Evolutionary conservation across 2,797 vertebrate species (phyloP), one percentile per base, ranked within the genome.

Genomic region (Poecilia velifera): DNA sequence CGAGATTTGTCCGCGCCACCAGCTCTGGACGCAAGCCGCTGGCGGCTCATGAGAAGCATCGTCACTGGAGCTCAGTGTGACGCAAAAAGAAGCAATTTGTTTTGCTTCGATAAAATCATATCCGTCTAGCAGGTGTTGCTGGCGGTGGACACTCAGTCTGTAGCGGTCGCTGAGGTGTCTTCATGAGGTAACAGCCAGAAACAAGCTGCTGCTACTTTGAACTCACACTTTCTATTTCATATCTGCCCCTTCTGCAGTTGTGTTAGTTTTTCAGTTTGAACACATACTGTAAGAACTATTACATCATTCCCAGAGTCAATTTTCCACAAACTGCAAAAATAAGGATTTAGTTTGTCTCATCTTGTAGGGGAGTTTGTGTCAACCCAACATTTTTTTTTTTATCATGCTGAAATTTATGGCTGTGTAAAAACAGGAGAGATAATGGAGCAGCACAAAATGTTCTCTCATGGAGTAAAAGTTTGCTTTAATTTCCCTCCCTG

Each of bases 1-100:
- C 47, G 55, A 79, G 80, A 82, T 78, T 83, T 86, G 57, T 76
- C 13, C 25, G 82, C 81, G 84, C 90, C 82, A 80, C 68, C 1
- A 3, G 55, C 45, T 13, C 73, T 1, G 25, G 72, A 79, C 74
- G 85, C 41, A 46, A 28, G 1, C 74, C 5, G 46, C 46, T 20
- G 39, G 64, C 51, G 74, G 66, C 20, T 73, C 43, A 71, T 72
- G 31, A 59, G 13, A 73, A 47, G 43, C 16, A 73, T 74, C n/a
- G 18, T 8, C 47, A 28, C 7, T 7, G 12, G 28, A 22, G 51
- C n/a, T 45, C 13, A 28, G 14, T 16, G 68, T 71, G 43, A 71
- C 3, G 25, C n/a, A n/a, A 78, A 55, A 64, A 16, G 43, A 16
- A 72, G 2, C 5, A 22, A 66, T 6, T 28, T 3, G 36, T n/a